Conservation (phyloP, 2,888 invertebrate genomes). For the Atrina japonica region DNA sequence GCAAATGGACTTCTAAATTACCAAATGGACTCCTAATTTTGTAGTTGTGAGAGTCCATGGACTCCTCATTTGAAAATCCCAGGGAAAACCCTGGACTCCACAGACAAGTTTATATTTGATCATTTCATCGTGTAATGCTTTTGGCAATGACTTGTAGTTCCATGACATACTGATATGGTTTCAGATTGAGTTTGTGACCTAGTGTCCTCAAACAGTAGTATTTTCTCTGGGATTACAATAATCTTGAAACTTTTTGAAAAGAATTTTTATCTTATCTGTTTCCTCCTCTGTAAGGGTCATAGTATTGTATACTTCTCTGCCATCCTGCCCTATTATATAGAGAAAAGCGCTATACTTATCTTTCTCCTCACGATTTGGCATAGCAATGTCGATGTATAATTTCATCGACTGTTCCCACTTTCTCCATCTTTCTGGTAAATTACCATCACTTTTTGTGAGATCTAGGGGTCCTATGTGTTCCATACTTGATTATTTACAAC, state of each 20-base stretch:
- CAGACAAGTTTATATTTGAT: conserved; percentile 11
- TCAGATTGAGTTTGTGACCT: background rate
- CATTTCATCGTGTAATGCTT: background rate
- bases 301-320: conserved; percentile 10
- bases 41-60: too few species aligned
- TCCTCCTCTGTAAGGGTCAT: background rate
- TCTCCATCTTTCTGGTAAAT: too few species aligned
- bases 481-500: too few species aligned
- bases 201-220: background rate
- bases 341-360: too few species aligned
- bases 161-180: conserved; percentile 8
- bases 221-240: conserved; percentile 1
- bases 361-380: background rate
- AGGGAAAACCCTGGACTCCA: background rate
- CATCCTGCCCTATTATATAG: too few species aligned
- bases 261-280: background rate
- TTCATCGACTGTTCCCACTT: too few species aligned
- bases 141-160: conserved; percentile 1
- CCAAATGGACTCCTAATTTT: too few species aligned
- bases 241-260: conserved; percentile 1
- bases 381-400: too few species aligned
- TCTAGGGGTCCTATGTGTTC: too few species aligned
- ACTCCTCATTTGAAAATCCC: too few species aligned
- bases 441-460: too few species aligned
- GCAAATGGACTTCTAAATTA: too few species aligned